Conservation (phyloP, 2,888 invertebrate genomes). For the Diarsia dahlii region DNA sequence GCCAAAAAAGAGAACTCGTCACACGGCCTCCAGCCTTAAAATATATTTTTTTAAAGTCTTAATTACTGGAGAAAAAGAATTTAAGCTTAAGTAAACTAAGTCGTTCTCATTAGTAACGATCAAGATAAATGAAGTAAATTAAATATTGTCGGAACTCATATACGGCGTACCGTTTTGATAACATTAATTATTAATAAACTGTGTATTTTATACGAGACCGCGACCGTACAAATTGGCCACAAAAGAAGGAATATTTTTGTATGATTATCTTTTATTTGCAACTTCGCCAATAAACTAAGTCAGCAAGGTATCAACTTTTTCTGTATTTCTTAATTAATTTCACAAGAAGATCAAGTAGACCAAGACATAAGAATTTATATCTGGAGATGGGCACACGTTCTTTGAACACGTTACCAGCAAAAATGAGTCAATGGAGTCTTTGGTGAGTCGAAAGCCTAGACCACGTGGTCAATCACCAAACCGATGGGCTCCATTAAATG, state of each 20-base stretch:
- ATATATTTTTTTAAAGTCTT: slow-evolving; percentile 27
- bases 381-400: background rate
- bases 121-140: slow-evolving; percentile 40
- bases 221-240: background rate
- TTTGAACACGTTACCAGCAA: too few relatives aligned
- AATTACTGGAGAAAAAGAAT: slow-evolving; percentile 33
- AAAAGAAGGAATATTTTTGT: background rate
- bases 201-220: slow-evolving; percentile 12
- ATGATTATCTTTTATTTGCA: background rate
- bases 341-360: background rate
- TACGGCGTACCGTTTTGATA: slow-evolving; percentile 17
- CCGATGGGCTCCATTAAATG: too few relatives aligned
- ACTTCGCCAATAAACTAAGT: background rate
- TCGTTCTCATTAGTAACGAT: slow-evolving; percentile 35
- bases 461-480: too few relatives aligned
- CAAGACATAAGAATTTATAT: background rate
- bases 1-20: slow-evolving; percentile 7
- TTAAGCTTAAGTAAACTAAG: slow-evolving; percentile 21
- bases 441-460: too few relatives aligned
- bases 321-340: too few relatives aligned
- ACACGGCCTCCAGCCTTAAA: slow-evolving; percentile 24
- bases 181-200: slow-evolving; percentile 6
- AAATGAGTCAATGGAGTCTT: too few relatives aligned
- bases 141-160: slow-evolving; percentile 33
- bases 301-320: background rate